phyloP scores from a whole-genome alignment of 2,888 invertebrate genomes.

The Pardosa pseudoannulata region DNA sequence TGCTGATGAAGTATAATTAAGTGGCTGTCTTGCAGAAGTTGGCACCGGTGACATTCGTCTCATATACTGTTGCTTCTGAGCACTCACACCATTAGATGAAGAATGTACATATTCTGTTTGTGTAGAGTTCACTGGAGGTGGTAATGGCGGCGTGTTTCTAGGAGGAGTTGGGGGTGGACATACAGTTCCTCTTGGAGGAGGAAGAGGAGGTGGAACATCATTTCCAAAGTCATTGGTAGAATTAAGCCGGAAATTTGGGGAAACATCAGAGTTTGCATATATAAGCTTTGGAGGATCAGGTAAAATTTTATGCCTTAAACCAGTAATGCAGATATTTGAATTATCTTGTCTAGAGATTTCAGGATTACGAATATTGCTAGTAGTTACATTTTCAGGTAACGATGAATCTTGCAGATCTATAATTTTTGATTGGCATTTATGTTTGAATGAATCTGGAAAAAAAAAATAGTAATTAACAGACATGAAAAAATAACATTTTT shows the following conservation, averaged over 20 bases:
- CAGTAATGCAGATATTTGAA: slow-evolving; percentile 60
- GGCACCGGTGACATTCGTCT: slow-evolving; percentile 85
- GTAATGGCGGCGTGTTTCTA: slow-evolving; percentile 78
- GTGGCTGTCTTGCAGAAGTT: slow-evolving; percentile 62
- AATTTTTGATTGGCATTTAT: slow-evolving; percentile 55
- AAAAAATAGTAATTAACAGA: too few relatives aligned
- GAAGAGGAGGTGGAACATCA: slow-evolving; percentile 75
- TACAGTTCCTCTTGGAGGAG: slow-evolving; percentile 75
- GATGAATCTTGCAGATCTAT: slow-evolving; percentile 50
- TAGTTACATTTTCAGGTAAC: slow-evolving; percentile 32
- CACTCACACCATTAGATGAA: slow-evolving; percentile 59
- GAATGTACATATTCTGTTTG: slow-evolving; percentile 70
- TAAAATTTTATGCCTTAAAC: slow-evolving; percentile 63
- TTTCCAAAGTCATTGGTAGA: slow-evolving; percentile 67
- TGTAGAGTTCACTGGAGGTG: slow-evolving; percentile 81
- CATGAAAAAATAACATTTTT: too few relatives aligned
- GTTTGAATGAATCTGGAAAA: slow-evolving; percentile 51
- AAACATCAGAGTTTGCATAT: slow-evolving; percentile 61
- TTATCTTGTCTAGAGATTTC: slow-evolving; percentile 56
- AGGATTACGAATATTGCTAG: slow-evolving; percentile 39
- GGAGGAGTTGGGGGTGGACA: slow-evolving; percentile 83
- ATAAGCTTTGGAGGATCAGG: slow-evolving; percentile 71
- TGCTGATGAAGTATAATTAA: slow-evolving; percentile 69
- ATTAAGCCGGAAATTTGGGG: slow-evolving; percentile 57
- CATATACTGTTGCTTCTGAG: slow-evolving; percentile 82